Evolutionary conservation across 2,113 vertebrate species (phyloP), one percentile per base, ranked within the genome.

Genomic region (Sciurus niger): DNA sequence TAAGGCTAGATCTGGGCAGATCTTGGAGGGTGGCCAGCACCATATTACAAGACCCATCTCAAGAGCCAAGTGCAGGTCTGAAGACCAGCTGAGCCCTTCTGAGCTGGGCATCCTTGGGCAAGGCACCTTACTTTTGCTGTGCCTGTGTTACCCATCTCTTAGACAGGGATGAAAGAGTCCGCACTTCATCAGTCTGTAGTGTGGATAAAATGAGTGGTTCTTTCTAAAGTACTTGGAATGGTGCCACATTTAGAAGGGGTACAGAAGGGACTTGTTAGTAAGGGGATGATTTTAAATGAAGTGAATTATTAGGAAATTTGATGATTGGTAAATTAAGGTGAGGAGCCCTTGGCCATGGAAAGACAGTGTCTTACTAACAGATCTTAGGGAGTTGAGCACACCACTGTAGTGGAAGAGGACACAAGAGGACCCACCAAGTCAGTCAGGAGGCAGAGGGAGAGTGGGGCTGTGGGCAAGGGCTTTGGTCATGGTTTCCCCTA

Each of bases 381-480:
- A 24, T 85, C 13, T 17, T 72, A 55, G 73, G 48, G 43, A 18
- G 91, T 8, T 2, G 25, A 6, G 8, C n/a, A 40, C 6, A 18
- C 13, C 13, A 25, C 0, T 55, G 48, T 16, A 14, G 3, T 34
- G 6, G 2, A 22, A 63, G 24, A 60, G 28, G 8, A 17, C 18
- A 55, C 18, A 37, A 40, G 48, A 8, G 28, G 30, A 37, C 30
- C 6, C 10, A 43, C 4, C 11, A 32, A 32, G 8, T 51, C 25
- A 67, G 5, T 84, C 17, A 85, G 58, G 82, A 67, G 14, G n/a
- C 72, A 28, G 60, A 86, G 48, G 12, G 8, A 40, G 25, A 55
- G 37, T 10, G 16, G 20, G 24, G 1, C 11, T 7, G 4, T 14
- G 37, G 8, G 20, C 8, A 25, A 43, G 28, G 1, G 8, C 14